These are phyloP conservation scores for Epicampocera succincta DNA, from an alignment of 2,888 invertebrate species.

Conservation along the genomic window DNA sequence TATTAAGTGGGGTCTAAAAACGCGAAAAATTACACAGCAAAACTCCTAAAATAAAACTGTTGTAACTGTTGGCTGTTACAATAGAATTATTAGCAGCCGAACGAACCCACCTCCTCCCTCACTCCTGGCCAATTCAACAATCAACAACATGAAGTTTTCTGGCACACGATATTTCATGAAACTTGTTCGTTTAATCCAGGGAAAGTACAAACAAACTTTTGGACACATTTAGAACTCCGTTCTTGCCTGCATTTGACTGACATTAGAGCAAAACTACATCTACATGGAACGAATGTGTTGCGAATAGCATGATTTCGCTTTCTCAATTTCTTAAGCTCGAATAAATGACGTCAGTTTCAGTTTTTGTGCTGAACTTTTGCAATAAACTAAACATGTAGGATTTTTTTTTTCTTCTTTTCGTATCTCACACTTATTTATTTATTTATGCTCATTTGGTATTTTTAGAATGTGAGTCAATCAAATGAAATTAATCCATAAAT, in stretches of 20 bases:
- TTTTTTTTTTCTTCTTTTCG: no score
- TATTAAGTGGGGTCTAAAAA: conserved; percentile 48
- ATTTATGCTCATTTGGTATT: conserved; percentile 1
- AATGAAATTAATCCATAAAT: conserved; percentile 29
- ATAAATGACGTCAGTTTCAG: conserved; percentile 58
- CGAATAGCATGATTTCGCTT: background rate
- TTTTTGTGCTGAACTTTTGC: conserved; percentile 8
- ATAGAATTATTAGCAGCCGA: no score
- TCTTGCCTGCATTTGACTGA: no score
- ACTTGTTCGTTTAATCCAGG: no score
- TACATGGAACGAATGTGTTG: no score
- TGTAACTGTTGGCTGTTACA: background rate
- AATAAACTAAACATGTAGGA: conserved; percentile 21
- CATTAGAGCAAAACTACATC: no score
- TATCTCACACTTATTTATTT: no score
- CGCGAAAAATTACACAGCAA: conserved; percentile 1
- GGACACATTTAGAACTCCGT: no score
- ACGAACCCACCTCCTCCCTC: no score
- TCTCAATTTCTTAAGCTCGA: conserved; percentile 7
- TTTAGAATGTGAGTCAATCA: conserved; percentile 61
- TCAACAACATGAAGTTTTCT: background rate
- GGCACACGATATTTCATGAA: no score
- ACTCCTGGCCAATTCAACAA: no score
- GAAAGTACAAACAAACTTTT: no score
- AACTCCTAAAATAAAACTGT: background rate